Percentiles rank a stretch among this genome's conserved stretches.
Evolutionary conservation across 2,797 vertebrate genomes (phyloP).

Genomic region (Rallus crepitans): DNA sequence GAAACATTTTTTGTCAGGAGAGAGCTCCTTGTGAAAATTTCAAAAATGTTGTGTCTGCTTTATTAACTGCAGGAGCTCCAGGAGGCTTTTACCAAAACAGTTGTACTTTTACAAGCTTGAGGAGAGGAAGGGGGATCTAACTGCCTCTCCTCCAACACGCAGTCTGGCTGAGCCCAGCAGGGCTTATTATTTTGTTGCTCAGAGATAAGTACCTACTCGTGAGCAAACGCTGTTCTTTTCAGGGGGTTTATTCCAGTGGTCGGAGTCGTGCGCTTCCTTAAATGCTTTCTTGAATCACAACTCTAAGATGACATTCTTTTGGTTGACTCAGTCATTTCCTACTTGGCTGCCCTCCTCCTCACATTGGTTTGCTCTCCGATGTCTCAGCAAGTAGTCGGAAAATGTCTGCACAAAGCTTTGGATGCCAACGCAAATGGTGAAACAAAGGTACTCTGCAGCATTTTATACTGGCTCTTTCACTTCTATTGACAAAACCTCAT

Average conservation of each 20-base stretch:
- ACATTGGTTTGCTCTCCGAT: not conserved
- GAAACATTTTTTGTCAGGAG: not conserved
- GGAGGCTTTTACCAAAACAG: not conserved
- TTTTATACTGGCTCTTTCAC: constrained; percentile 4
- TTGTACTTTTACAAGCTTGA: not conserved
- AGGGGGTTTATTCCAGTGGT: not conserved
- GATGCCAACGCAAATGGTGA: not conserved
- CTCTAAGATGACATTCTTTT: not conserved
- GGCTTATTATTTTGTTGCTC: not conserved
- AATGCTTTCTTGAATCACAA: not conserved
- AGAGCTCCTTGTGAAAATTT: not conserved
- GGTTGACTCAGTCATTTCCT: not conserved
- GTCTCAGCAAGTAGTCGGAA: not conserved
- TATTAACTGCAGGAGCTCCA: not conserved
- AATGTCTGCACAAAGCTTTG: not conserved
- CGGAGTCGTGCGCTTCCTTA: not conserved
- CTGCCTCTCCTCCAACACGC: not conserved
- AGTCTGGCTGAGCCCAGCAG: not conserved
- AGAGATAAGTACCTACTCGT: not conserved
- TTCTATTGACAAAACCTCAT: constrained; percentile 14
- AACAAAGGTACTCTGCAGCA: not conserved
- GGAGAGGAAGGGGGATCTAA: not conserved
- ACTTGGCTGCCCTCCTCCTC: not conserved
- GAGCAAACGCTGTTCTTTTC: not conserved
- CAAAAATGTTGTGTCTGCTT: not conserved